Conservation (phyloP, 2,888 invertebrate species). For the Sesia bembeciformis region DNA sequence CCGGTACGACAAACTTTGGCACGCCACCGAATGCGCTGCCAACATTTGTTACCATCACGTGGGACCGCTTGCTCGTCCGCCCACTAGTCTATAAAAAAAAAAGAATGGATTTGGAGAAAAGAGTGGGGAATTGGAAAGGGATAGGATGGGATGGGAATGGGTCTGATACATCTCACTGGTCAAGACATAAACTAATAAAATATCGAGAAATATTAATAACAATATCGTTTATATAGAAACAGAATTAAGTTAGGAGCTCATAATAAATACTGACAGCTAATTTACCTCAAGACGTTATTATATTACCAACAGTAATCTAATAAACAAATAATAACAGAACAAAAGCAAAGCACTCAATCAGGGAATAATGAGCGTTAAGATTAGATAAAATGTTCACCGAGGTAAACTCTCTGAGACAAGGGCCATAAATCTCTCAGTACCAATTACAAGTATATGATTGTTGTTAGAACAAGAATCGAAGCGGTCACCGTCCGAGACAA, state of each 20-base stretch:
- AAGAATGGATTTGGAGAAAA: no score
- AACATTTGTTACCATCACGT: no score
- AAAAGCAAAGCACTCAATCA: conserved; percentile 49
- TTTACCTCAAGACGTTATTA: conserved; percentile 6
- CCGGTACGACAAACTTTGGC: no score
- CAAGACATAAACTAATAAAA: no score
- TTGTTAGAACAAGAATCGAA: conserved; percentile 29
- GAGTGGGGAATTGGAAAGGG: no score
- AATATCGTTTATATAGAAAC: no score
- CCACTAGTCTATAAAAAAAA: no score
- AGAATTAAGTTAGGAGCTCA: background rate
- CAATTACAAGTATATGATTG: conserved; percentile 49
- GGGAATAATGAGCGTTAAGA: conserved; percentile 49
- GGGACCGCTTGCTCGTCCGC: no score
- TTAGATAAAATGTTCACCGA: conserved; percentile 52
- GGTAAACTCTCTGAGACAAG: conserved; percentile 44
- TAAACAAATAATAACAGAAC: conserved; percentile 45
- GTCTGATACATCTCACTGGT: no score
- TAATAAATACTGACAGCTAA: conserved; percentile 9
- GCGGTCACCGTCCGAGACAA: conserved; percentile 22
- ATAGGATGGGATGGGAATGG: no score
- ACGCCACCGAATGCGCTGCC: no score
- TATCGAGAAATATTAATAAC: no score
- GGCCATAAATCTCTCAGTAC: conserved; percentile 53
- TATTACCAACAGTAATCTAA: conserved; percentile 26